A percentile compares a stretch with the other conserved stretches of the same genome.
Evolutionary conservation across 2,888 invertebrate genomes (phyloP).

Genomic region (Caenorhabditis auriculariae): DNA sequence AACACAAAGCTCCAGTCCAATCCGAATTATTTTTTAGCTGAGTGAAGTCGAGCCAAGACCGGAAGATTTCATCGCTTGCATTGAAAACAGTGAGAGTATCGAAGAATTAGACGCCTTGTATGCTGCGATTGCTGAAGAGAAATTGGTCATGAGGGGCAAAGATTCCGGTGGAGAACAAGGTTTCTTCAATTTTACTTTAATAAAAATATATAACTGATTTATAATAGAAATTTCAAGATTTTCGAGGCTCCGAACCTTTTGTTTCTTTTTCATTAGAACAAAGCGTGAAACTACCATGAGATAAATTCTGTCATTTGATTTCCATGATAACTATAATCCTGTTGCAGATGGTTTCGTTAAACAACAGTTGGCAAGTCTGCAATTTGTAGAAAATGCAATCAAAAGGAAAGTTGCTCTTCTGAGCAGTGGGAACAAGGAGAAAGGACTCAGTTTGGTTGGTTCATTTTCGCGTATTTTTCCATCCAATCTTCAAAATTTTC

Average conservation of each 20-base stretch:
- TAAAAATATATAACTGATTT: too few species aligned
- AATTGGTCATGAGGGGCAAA: conserved; percentile 75
- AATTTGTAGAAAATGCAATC: conserved; percentile 71
- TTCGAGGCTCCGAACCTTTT: neutral
- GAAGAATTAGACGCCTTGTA: conserved; percentile 82
- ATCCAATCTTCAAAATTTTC: neutral
- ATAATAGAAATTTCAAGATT: neutral
- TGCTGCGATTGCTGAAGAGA: conserved; percentile 80
- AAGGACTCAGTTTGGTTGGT: conserved; percentile 15
- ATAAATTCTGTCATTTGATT: too few species aligned
- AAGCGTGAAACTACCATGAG: too few species aligned
- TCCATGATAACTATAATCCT: too few species aligned
- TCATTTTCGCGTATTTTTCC: neutral
- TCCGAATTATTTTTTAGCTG: conserved; percentile 70
- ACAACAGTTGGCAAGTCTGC: conserved; percentile 81
- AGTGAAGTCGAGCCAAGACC: conserved; percentile 77
- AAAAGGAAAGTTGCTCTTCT: conserved; percentile 68
- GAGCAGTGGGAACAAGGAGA: conserved; percentile 14
- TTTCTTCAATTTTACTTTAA: too few species aligned
- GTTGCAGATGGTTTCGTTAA: conserved; percentile 75
- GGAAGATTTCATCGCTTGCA: conserved; percentile 81
- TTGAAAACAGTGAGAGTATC: conserved; percentile 78
- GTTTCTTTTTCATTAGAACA: too few species aligned
- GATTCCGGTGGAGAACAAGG: conserved; percentile 83
- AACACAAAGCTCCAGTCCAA: neutral